Evolutionary conservation across 2,888 invertebrate species (phyloP), one percentile per base, ranked within the genome.

Genomic region (Microplitis manilae): DNA sequence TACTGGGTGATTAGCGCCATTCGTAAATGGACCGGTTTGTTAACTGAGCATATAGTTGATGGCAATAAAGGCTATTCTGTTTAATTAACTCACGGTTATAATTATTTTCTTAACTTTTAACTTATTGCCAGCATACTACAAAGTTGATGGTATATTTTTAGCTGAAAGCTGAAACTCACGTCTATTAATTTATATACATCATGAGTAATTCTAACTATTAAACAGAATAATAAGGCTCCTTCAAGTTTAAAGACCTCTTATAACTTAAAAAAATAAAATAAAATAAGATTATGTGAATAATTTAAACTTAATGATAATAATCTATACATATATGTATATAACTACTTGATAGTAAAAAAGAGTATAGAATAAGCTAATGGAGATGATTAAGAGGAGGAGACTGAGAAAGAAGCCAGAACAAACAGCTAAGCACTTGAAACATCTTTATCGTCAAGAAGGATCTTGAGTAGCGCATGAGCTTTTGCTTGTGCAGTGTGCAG

Each of bases 21-120:
- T 80, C 76, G 76, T 82, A 80, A 82, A 82, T 81, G 79, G 82
- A 82, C 82, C 81, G 82, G 82, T 81, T 81, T 79, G 74, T 67
- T 74, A 73, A 64, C 73, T 20, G 8, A 68, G 64, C 68, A 76
- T 72, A 77, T 77, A 73, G 78, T 50, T 50, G 13, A 50, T 50
- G 50, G 9, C 50, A 50, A 50, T 73, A 78, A 81, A 81, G 82
- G 76, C 81, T 79, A 80, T 81, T 77, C 77, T 78, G 82, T 79
- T 82, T 81, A 81, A 83, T 80, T 77, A 77, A 77, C 65, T 64
- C 69, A 64, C 68, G 62, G 73, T 68, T 73, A 70, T 62, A 59
- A 68, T 60, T 67, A 71, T 73, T 73, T 65, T 61, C 72, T 5
- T 60, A 61, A 8, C 20, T 61, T 71, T 71, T 7, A 61, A n/a